Evolutionary conservation across 2,797 vertebrate genomes (phyloP).

Genomic region (Netta rufina): DNA sequence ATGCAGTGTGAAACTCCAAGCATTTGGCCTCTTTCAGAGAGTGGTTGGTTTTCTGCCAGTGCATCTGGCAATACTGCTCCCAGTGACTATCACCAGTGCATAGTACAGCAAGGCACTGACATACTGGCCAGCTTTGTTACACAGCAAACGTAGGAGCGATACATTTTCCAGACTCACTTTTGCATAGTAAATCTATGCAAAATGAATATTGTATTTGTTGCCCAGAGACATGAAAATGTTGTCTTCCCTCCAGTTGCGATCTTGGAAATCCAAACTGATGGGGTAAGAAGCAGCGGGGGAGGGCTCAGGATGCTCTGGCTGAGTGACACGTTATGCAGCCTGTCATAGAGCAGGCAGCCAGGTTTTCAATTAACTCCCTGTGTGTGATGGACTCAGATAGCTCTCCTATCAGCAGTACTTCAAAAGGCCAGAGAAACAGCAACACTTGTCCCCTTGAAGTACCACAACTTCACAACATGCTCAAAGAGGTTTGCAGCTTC

Average conservation of each 20-base stretch:
- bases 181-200: slow-evolving; percentile 23
- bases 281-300: slow-evolving; percentile 14
- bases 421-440: slow-evolving; percentile 36
- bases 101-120: neutral
- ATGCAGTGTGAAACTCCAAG: neutral
- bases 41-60: neutral
- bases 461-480: neutral
- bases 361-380: slow-evolving; percentile 39
- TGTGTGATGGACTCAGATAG: neutral
- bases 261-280: neutral
- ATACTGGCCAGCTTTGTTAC: neutral
- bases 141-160: fast-evolving
- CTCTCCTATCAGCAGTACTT: neutral
- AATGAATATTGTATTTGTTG: neutral
- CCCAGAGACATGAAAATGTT: slow-evolving; percentile 19
- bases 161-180: neutral
- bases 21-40: neutral
- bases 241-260: neutral
- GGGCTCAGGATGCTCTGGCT: neutral
- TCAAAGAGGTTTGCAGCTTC: neutral
- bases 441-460: neutral
- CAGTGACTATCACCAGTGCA: neutral
- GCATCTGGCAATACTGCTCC: slow-evolving; percentile 22
- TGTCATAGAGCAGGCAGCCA: neutral
- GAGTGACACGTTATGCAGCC: neutral